Base-by-base conservation (phyloP, 2,888 invertebrate genomes). In the Tetragnatha montana region DNA sequence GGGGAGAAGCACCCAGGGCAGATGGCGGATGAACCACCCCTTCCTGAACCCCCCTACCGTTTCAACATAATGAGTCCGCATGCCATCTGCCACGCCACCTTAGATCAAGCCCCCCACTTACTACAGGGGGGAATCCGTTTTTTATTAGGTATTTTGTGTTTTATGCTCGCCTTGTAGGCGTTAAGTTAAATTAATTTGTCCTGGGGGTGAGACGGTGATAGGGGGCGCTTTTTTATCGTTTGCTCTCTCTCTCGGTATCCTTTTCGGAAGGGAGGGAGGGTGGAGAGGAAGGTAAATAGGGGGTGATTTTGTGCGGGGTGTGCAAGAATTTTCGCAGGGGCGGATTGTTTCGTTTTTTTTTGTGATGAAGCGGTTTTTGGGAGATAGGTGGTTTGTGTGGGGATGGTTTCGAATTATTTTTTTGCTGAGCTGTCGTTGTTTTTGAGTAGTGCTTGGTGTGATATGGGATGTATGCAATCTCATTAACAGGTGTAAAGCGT, bases 101-200 rank as follows among this genome's bases (percentile, higher is more conserved):
- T 75, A 81, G 76, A 85, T 85, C 81, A 81, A 89, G 89, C 89
- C 85, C 85, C 51, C 78, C 75, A 81, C 81, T 81, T 89, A 19
- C 47, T 49, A 12, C 22, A 22, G 51, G 76, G 80, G 51, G 69
- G 60, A 17, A 60, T 12, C 14, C 21, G 81, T 22, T 73, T 79
- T 80, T 78, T 50, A 10, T 60, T 80, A 80, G 86, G 86, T 35
- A 76, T 81, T 85, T 85, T 85, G 84, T 80, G 81, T 85, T 89
- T 81, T 85, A 78, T 78, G 60, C 79, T 81, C 81, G 89, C 89
- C 81, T 89, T 85, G 85, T 89, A 89, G 89, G 89, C 89, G 89
- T 89, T 89, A 89, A 89, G 89, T 89, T 89, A 89, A 89, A 89
- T 89, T 89, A 89, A 89, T 89, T 89, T 89, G 81, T 81, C 89